Base-by-base conservation (phyloP, 2,797 vertebrate genomes). In the Semaprochilodus insignis region DNA sequence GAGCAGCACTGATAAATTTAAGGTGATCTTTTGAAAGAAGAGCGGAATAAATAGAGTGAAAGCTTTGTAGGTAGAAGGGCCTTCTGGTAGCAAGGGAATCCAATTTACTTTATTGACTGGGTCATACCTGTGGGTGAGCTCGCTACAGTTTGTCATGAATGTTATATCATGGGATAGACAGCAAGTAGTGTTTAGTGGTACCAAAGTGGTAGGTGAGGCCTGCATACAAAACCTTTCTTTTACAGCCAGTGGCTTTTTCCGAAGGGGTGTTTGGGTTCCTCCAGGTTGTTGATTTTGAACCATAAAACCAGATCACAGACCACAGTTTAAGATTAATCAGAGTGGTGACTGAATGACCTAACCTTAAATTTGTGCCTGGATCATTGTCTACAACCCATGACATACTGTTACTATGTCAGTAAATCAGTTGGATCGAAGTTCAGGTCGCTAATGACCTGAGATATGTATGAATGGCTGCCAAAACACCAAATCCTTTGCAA, bases 21-120 rank as follows among this genome's bases (percentile, higher is more conserved):
- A 70, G 40, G 40, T 51, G 67, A 51, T 70, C 13, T 51, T 25
- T 70, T 48, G 40, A 70, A 48, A 48, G 67, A 51, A 40, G 8
- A 70, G 40, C 36, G 48, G 44, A 15, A 1, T 31, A 31, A 5
- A 69, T 21, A 36, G 3, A 69, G 66, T 69, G 36, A 69, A 67
- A 40, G 66, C 66, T 69, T 69, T 69, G 66, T 69, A n/a, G 17
- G 13, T 69, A 44, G 17, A 69, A 44, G 34, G 66, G 7, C 66
- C 36, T 69, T 19, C 34, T 69, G 15, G 62, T 67, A 17, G 65
- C 17, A 69, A 44, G 3, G 25, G 15, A 36, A 36, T 36, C 31
- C 31, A 36, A 69, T 69, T 69, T 69, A 21, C 66, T 69, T 40
- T 69, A 69, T 40, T 44, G 66, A 69, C n/a, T 19, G 1, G 40